Evolutionary conservation across 1,140 invertebrate genomes (phyloP).

Genomic region (Schlechtendalia chinensis): DNA sequence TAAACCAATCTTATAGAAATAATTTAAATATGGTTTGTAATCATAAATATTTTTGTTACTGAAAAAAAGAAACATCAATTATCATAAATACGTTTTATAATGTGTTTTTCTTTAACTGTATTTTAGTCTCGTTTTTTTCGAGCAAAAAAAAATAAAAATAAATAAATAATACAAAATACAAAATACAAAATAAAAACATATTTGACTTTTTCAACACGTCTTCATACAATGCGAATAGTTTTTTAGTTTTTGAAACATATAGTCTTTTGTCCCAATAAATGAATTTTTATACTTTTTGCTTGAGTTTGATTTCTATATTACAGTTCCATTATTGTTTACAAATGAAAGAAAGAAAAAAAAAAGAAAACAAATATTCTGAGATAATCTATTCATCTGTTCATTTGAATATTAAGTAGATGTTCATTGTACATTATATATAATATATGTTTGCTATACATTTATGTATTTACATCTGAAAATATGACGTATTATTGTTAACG

Average conservation of each 20-base stretch:
- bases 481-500: too few relatives aligned
- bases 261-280: constrained; percentile 22
- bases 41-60: neutral
- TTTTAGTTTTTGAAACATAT: constrained; percentile 19
- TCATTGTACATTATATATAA: too few relatives aligned
- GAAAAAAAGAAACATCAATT: neutral
- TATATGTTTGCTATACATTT: neutral
- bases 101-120: constrained; percentile 8
- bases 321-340: constrained; percentile 18
- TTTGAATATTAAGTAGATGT: neutral
- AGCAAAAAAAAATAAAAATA: constrained; percentile 30
- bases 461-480: neutral
- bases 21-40: neutral
- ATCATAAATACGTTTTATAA: neutral
- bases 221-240: neutral
- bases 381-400: neutral
- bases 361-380: neutral
- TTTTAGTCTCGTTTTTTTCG: constrained; percentile 7
- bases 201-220: neutral
- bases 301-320: constrained; percentile 14
- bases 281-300: neutral
- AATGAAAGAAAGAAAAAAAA: neutral
- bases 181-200: neutral
- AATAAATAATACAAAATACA: too few relatives aligned
- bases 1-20: too few relatives aligned